Base-by-base conservation (phyloP, 2,797 vertebrate genomes). In the Cyclopterus lumpus region DNA sequence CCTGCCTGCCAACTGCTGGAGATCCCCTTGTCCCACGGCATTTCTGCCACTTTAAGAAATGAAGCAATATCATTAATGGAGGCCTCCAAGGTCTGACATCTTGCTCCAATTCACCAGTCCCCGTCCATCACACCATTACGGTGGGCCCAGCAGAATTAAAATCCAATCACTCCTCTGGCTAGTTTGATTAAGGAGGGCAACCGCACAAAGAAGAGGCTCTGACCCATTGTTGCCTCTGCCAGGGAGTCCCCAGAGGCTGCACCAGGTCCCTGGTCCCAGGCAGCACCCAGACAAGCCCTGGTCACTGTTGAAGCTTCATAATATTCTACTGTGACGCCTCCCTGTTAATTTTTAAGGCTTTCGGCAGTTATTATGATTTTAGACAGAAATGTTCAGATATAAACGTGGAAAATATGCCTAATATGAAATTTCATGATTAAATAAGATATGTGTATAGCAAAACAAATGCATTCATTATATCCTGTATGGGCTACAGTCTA, bases 31-130 rank as follows among this genome's bases (percentile, higher is more conserved):
- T 93, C 93, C 93, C 92, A 81, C 80, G 80, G 76, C 78, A 66
- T 81, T 90, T 89, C 94, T 91, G 89, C 87, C 94, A 94, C 93
- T 96, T 96, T 93, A 95, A 96, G 95, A 94, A 95, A 94, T 94
- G 92, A 95, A 94, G 94, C 93, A 94, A 95, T 80, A 94, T 94
- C 92, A 92, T 95, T 94, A 93, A 95, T 93, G 93, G 89, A 92
- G 91, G 92, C 91, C 92, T 93, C 86, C 60, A 79, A 90, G 92
- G 93, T 91, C 84, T 89, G 91, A 93, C 95, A 94, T 92, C 84
- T 91, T 95, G 94, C 93, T 94, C 89, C 92, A 84, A 92, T 93
- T 94, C 91, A 95, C 87, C 95, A 91, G 90, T 87, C 89, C 88
- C 91, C 94, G 94, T 93, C 93, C 90, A 93, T 92, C 93, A 94